These are phyloP conservation scores for Neoitamus cyanurus DNA, from an alignment of 2,888 invertebrate genomes.

Conservation along the genomic window DNA sequence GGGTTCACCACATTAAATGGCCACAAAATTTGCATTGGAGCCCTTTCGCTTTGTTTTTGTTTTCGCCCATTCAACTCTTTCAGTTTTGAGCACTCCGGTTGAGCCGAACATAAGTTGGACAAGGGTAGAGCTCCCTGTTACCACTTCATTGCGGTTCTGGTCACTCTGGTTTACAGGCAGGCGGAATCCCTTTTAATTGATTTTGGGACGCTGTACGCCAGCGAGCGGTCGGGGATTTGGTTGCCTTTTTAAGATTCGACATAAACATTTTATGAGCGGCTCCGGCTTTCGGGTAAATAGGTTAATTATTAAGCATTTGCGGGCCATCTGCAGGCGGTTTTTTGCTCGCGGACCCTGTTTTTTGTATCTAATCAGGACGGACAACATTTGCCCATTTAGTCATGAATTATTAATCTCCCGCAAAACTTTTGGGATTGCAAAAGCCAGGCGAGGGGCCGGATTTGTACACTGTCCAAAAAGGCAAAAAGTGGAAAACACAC, in stretches of 20 bases:
- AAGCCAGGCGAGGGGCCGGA: neutral
- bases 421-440: neutral
- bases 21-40: slow-evolving; percentile 56
- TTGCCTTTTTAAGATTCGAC: slow-evolving; percentile 22
- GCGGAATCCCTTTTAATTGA: slow-evolving; percentile 40
- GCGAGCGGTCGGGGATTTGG: neutral
- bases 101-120: slow-evolving; percentile 16
- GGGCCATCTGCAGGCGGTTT: neutral
- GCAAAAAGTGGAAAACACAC: neutral
- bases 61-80: slow-evolving; percentile 22
- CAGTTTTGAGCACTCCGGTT: slow-evolving; percentile 12
- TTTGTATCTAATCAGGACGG: neutral
- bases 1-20: slow-evolving; percentile 55
- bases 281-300: slow-evolving; percentile 1
- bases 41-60: slow-evolving; percentile 47
- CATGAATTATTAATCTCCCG: slow-evolving; percentile 26
- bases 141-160: slow-evolving; percentile 44
- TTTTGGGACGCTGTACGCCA: neutral
- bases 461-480: neutral
- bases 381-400: neutral
- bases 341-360: neutral
- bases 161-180: slow-evolving; percentile 22
- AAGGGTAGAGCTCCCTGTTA: slow-evolving; percentile 34
- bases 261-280: slow-evolving; percentile 21
- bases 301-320: slow-evolving; percentile 32